Base-by-base conservation (phyloP, 2,888 invertebrate genomes). In the Dolichomitus sp. region DNA sequence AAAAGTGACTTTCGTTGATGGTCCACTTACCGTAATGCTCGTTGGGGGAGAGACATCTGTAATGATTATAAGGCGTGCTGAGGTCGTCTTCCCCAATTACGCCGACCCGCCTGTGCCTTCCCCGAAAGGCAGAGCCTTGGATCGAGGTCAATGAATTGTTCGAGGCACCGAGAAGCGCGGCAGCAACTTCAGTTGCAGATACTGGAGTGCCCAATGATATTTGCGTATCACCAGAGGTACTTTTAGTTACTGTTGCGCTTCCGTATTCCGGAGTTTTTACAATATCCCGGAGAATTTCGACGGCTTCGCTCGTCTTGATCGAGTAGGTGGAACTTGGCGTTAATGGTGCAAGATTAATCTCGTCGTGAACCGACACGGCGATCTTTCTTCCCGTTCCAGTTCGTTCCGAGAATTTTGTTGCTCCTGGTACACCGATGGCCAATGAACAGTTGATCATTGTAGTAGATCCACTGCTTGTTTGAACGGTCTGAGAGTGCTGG, bases 41-140 rank as follows among this genome's bases (percentile, higher is more conserved):
- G 84, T 96, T 96, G 7, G 96, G 96, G 88, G 96, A 96, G 27
- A 96, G 94, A 90, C 96, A 97, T 92, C 96, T 95, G 93, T 97
- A 97, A 86, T 97, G 96, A 90, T 96, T 96, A 92, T 97, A 97
- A 2, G 97, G 96, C 0, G 96, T 96, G 91, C 97, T 96, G 63
- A 96, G 94, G 89, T 97, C 97, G 87, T 95, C 95, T 86, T 95
- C 95, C 69, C 95, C 94, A 27, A 95, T 95, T 57, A 92, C 54
- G 9, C 92, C 91, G 70, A 88, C 86, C 76, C 93, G 88, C 52
- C 94, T 89, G 81, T 94, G 93, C 68, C 94, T 87, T 74, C 93
- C 88, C 1, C 91, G 89, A 66, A 89, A 88, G 3, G 87, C 83
- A 19, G 84, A 83, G 70, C 88, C 89, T 9, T 91, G 86, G 27